Evolutionary conservation across 2,797 vertebrate genomes (phyloP).

Genomic region (Toxotes lorentzi): DNA sequence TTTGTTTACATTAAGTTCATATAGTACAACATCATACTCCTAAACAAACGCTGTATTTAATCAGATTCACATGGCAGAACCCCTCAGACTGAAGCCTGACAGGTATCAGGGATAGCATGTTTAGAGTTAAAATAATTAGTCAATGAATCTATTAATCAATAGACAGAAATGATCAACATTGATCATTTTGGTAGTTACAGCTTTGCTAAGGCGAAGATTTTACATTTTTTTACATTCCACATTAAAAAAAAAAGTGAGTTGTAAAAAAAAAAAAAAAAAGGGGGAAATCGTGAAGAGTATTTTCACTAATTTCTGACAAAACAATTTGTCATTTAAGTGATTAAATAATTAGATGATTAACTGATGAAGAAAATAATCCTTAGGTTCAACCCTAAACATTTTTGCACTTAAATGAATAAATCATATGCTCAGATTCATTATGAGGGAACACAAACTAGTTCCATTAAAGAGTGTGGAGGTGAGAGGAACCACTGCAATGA

Average conservation of each 20-base stretch:
- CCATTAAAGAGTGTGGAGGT: background rate
- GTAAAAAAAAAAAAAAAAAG: too few relatives aligned
- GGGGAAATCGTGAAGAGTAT: too few relatives aligned
- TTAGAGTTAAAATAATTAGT: background rate
- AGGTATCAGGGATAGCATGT: background rate
- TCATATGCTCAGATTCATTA: background rate
- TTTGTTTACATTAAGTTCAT: background rate
- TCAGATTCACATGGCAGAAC: background rate
- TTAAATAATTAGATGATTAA: too few relatives aligned
- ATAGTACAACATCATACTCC: background rate
- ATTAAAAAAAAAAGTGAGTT: too few relatives aligned
- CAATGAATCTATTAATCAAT: background rate
- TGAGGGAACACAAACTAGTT: background rate
- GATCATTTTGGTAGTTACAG: background rate
- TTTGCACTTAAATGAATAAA: too few relatives aligned
- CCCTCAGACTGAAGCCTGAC: conserved; percentile 17
- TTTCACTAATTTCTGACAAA: too few relatives aligned
- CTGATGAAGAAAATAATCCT: too few relatives aligned
- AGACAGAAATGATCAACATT: background rate
- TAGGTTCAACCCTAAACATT: too few relatives aligned
- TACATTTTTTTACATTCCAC: too few relatives aligned
- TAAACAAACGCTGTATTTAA: background rate
- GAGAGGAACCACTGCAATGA: background rate
- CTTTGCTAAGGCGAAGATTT: too few relatives aligned
- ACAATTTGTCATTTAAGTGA: too few relatives aligned